phyloP scores from a whole-genome alignment of 2,797 vertebrate genomes.

The Melanitta fusca region DNA sequence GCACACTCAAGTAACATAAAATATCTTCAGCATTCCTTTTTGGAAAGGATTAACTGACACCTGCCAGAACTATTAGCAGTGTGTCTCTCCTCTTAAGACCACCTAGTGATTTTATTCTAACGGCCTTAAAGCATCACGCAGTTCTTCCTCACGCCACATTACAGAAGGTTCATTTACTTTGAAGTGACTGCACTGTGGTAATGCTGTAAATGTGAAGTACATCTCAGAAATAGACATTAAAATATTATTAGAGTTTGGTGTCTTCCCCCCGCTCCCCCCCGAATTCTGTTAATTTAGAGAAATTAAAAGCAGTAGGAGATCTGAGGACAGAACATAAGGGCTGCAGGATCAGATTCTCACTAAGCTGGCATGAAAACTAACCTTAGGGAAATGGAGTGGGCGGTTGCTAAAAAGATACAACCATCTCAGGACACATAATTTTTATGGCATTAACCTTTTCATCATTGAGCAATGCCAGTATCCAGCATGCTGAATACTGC shows the following conservation, averaged over 20 bases:
- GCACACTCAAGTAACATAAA: neutral
- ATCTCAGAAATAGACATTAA: neutral
- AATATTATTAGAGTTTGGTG: neutral
- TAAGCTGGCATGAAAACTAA: neutral
- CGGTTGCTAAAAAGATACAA: slow-evolving; percentile 27
- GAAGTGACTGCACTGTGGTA: neutral
- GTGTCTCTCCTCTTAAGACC: neutral
- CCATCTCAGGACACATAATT: neutral
- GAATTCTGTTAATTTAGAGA: slow-evolving; percentile 20
- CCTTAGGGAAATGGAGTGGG: neutral
- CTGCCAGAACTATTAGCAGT: neutral
- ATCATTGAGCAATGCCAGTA: neutral
- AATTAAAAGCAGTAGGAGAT: slow-evolving; percentile 7
- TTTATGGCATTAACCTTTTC: slow-evolving; percentile 15
- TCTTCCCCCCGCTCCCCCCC: neutral
- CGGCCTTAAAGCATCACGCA: neutral
- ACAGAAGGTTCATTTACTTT: neutral
- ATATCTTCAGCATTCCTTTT: neutral
- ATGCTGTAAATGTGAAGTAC: neutral
- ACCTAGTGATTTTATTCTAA: neutral
- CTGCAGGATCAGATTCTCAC: neutral
- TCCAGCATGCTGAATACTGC: neutral
- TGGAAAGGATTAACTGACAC: neutral
- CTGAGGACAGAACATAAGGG: neutral
- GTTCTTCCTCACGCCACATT: neutral